A percentile compares a stretch with the other conserved stretches of the same genome.
These are phyloP conservation scores for Antrozous pallidus DNA, from an alignment of 2,797 vertebrate genomes.

Conservation along the genomic window DNA sequence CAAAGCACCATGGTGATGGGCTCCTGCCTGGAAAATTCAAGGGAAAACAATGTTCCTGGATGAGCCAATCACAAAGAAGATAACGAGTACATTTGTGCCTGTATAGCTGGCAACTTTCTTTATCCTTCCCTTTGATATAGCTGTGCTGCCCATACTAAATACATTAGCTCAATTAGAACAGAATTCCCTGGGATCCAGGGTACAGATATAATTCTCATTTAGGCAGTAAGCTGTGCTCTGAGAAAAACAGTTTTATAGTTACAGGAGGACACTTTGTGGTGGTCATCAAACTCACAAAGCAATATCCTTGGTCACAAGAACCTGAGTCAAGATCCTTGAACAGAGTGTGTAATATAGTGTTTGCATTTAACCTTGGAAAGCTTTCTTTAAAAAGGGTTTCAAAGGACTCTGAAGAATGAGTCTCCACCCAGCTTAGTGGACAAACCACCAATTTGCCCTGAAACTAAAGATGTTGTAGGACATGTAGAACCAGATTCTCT, in stretches of 20 bases:
- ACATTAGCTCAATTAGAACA: neutral
- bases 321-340: neutral
- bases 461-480: neutral
- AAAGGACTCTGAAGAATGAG: neutral
- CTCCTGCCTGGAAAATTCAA: neutral
- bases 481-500: neutral
- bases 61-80: neutral
- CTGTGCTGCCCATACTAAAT: neutral
- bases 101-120: neutral
- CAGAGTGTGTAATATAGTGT: neutral
- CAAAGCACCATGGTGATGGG: neutral
- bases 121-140: neutral
- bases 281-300: neutral
- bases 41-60: neutral
- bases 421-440: neutral
- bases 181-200: neutral
- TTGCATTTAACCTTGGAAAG: neutral
- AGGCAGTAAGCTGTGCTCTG: neutral
- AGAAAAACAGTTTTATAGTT: neutral
- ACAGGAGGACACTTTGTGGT: neutral
- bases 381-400: neutral
- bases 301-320: neutral
- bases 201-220: neutral
- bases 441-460: neutral
- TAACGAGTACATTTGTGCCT: neutral